A percentile compares a stretch with the other conserved stretches of the same genome.
Evolutionary conservation across 2,888 invertebrate species (phyloP).

Genomic region (Microplitis manilae): DNA sequence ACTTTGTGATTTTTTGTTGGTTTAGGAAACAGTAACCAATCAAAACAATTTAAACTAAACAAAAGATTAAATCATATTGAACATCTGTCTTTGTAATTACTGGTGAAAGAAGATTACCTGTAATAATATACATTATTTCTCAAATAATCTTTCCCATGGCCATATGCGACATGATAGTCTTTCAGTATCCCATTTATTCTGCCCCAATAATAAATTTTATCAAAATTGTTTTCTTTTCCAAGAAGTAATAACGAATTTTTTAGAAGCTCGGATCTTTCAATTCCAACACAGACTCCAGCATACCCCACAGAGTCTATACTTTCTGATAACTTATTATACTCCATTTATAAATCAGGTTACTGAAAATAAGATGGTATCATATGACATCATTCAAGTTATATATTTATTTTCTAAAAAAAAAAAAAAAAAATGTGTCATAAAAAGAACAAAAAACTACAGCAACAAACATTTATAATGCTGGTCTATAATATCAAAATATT

Average conservation of each 20-base stretch:
- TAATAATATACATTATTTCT: constrained; percentile 84
- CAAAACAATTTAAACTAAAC: constrained; percentile 76
- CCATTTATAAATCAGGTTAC: constrained; percentile 70
- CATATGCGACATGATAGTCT: constrained; percentile 89
- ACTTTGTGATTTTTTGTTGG: constrained; percentile 70
- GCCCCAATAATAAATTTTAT: constrained; percentile 89
- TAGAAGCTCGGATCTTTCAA: constrained; percentile 81
- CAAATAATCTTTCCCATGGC: constrained; percentile 82
- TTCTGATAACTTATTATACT: constrained; percentile 73
- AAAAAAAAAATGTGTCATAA: neutral
- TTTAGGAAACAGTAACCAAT: constrained; percentile 78
- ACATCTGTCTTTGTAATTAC: neutral
- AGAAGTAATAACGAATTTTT: constrained; percentile 85
- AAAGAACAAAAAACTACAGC: neutral
- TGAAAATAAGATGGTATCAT: too few relatives aligned
- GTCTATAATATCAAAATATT: neutral
- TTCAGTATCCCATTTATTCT: constrained; percentile 82
- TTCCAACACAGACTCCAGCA: constrained; percentile 81
- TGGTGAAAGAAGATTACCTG: constrained; percentile 70
- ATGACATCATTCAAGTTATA: too few relatives aligned
- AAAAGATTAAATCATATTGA: constrained; percentile 8
- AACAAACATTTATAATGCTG: neutral
- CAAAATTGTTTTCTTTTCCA: constrained; percentile 89
- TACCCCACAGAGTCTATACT: constrained; percentile 74
- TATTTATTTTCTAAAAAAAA: too few relatives aligned